A percentile compares a stretch with the other conserved stretches of the same genome.
Evolutionary conservation across 2,113 vertebrate genomes (phyloP).

Genomic region (Sylvicapra grimmia): DNA sequence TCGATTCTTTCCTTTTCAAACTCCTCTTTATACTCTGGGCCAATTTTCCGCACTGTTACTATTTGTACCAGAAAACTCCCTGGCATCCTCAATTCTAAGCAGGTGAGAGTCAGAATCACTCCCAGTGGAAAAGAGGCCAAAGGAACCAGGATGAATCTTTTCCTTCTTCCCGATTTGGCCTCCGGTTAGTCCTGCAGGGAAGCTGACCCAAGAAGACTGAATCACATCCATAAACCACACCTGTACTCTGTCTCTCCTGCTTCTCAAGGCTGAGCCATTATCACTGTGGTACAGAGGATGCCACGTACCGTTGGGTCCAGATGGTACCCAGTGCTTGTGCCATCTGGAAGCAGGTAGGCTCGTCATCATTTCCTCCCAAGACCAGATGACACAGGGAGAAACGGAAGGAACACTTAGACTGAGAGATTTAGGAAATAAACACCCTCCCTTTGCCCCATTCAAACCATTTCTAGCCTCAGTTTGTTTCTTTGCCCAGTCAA

Average conservation of each 20-base stretch:
- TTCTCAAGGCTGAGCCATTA: background rate
- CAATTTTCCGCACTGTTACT: conserved; percentile 2
- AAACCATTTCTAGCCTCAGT: background rate
- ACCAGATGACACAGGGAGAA: background rate
- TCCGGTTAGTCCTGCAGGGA: background rate
- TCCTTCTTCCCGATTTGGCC: background rate
- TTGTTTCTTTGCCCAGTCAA: background rate
- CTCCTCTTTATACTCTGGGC: background rate
- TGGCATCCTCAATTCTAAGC: background rate
- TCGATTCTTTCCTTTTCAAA: background rate
- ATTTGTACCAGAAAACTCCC: background rate
- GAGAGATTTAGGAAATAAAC: background rate
- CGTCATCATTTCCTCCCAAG: background rate
- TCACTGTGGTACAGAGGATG: background rate
- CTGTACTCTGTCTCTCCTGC: background rate
- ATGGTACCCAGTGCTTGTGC: background rate
- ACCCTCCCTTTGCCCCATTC: background rate
- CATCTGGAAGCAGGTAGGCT: background rate
- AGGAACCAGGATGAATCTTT: background rate
- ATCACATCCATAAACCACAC: background rate
- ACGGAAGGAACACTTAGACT: background rate
- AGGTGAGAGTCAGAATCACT: background rate
- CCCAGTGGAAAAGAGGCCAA: background rate
- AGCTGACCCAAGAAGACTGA: background rate
- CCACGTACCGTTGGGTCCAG: background rate